These are phyloP conservation scores for Steromphala cineraria DNA, from an alignment of 2,888 invertebrate species.

Conservation along the genomic window DNA sequence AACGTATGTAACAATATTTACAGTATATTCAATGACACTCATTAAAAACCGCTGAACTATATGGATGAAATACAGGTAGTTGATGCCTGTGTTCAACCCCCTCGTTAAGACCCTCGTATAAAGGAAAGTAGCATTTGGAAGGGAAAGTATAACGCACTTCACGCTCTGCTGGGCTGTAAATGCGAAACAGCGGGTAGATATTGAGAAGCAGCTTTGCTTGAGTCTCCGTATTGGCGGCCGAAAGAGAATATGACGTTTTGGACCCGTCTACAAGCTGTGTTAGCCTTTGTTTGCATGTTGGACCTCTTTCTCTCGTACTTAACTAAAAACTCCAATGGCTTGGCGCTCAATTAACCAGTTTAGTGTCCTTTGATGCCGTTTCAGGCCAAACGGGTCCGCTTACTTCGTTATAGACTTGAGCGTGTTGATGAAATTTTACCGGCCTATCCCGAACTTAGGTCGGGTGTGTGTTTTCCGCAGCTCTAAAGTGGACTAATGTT, in stretches of 20 bases:
- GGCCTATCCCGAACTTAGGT: background rate
- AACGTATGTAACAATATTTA: too few species aligned
- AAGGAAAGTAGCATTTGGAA: constrained; percentile 2
- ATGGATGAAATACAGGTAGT: too few species aligned
- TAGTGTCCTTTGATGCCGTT: background rate
- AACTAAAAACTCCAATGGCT: background rate
- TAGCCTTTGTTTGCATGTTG: background rate
- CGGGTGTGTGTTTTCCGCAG: background rate
- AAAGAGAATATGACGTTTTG: background rate
- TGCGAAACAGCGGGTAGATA: constrained; percentile 8
- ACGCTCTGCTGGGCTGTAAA: constrained; percentile 4
- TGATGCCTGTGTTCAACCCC: background rate
- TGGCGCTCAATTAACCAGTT: constrained; percentile 3
- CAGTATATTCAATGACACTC: too few species aligned
- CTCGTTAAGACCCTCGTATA: background rate
- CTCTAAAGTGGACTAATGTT: background rate
- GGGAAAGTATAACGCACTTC: constrained; percentile 8
- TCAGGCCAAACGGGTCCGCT: background rate
- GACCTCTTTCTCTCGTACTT: background rate
- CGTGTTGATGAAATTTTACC: background rate
- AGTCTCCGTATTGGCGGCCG: background rate
- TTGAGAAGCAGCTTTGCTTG: background rate
- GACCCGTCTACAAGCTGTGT: background rate
- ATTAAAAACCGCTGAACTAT: too few species aligned
- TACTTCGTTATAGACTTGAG: background rate